Base-by-base conservation (phyloP, 2,888 invertebrate genomes). In the Tridacna crocea region DNA sequence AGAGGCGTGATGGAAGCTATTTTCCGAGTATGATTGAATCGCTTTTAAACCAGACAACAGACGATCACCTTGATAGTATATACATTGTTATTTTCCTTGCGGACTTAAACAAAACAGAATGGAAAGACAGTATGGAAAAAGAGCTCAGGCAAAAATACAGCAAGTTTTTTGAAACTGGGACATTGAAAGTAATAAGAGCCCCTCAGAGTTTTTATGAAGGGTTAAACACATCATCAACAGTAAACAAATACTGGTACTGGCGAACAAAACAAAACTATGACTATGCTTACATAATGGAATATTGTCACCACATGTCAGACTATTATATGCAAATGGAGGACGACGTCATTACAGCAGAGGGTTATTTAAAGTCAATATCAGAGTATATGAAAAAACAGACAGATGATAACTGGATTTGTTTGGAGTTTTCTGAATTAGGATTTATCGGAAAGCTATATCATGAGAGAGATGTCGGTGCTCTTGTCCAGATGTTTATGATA, bases 181-280 rank as follows among this genome's bases (percentile, higher is more conserved):
- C 94, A 24, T 84, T 95, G 13, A 92, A 93, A 65, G 90, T 95
- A 4, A 91, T 94, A 24, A 91, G 92, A 70, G 92, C 93, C 0
- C 84, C 89, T 0, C 17, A 46, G 10, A 73, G 79, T 15, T 90
- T 88, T 81, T 92, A 92, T 79, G 87, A 90, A 8, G 75, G 68
- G 8, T 72, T 92, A 24, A 72, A 77, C 3, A 73, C 87, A 47
- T 79, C 89, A 0, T 92, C 92, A 66, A 75, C 88, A 0, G 92
- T 92, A 68, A 65, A 12, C 0, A 87, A 90, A 26, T 88, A 83
- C 55, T 92, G 94, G 0, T 83, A 92, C 72, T 94, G 95, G 95
- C 88, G 94, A 27, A 90, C 94, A 17, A 95, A 95, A 81, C 95
- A 95, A 89, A 94, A 94, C 48, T 87, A 94, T 63, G 94, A 95